These are phyloP conservation scores for Platorchestia sp. DNA, from an alignment of 1,140 invertebrate genomes.

Conservation along the genomic window DNA sequence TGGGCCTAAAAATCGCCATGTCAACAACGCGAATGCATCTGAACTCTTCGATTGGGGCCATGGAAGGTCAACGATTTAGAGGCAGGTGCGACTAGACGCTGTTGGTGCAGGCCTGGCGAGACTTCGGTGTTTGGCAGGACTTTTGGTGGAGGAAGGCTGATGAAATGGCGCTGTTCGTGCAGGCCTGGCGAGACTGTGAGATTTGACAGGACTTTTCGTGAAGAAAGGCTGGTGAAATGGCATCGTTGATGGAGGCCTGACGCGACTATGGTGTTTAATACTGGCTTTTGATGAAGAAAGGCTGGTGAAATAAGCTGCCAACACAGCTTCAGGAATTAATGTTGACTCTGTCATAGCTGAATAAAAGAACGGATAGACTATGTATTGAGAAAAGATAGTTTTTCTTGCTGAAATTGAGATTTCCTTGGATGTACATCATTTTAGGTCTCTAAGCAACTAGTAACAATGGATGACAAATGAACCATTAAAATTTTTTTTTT, in stretches of 20 bases:
- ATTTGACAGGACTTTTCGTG: neutral
- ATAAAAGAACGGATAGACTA: neutral
- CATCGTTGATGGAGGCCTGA: neutral
- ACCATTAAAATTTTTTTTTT: too few species aligned
- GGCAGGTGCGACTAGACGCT: neutral
- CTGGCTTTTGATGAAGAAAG: neutral
- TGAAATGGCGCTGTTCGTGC: neutral
- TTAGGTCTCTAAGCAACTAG: too few species aligned
- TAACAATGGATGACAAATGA: too few species aligned
- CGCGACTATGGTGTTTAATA: neutral
- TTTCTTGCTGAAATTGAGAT: neutral
- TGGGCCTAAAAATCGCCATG: neutral
- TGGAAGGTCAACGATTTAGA: neutral
- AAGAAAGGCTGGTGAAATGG: neutral
- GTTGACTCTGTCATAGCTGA: neutral
- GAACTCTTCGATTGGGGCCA: neutral
- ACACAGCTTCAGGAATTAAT: neutral
- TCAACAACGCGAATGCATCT: neutral
- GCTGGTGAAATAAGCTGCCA: neutral
- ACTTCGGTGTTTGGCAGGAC: neutral
- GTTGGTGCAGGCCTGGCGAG: neutral
- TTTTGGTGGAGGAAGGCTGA: neutral
- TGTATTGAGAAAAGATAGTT: neutral
- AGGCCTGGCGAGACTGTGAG: neutral
- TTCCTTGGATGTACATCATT: neutral